Evolutionary conservation across 1,140 invertebrate genomes (phyloP), one percentile per base, ranked within the genome.

Genomic region (Drosophila pallidifrons): DNA sequence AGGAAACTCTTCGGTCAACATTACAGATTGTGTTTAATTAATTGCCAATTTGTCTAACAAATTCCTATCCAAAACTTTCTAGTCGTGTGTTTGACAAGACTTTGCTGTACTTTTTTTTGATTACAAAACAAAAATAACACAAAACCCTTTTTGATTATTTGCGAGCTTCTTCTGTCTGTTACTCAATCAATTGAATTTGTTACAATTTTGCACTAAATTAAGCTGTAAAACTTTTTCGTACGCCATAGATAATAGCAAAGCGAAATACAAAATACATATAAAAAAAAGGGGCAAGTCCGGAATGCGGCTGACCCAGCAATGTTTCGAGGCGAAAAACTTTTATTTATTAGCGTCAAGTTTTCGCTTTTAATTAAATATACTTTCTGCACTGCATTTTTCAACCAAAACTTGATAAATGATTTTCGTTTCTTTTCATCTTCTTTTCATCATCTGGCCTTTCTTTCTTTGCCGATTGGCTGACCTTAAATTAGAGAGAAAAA

Each of bases 261-360:
- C 2, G 11, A 38, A 38, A 38, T 32, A 38, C 20, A 38, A 38
- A 8, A 38, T n/a, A 38, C 64, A 61, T 65, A 46, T 59, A 64
- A 76, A 51, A 28, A 55, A 46, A 13, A 11, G 52, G 43, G 45
- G 11, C 20, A 41, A 35, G 16, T n/a, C 45, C n/a, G 16, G 47
- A 64, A 47, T 49, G 46, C 43, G 54, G 13, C 45, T 49, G 49
- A 57, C 58, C 38, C 16, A 10, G 38, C 11, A n/a, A 25, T 30
- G 52, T 30, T 16, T 49, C 11, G 15, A 43, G 32, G 7, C 35
- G 35, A 41, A 15, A 25, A 49, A 77, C 68, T 89, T 88, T 81
- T 89, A 80, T 88, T 87, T 88, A 82, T 88, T 87, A 79, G 81
- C 77, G 61, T 76, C 73, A 80, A 88, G 57, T 83, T 89, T 88